Conservation (phyloP, 2,888 invertebrate species). For the Dermolepida albohirtum region DNA sequence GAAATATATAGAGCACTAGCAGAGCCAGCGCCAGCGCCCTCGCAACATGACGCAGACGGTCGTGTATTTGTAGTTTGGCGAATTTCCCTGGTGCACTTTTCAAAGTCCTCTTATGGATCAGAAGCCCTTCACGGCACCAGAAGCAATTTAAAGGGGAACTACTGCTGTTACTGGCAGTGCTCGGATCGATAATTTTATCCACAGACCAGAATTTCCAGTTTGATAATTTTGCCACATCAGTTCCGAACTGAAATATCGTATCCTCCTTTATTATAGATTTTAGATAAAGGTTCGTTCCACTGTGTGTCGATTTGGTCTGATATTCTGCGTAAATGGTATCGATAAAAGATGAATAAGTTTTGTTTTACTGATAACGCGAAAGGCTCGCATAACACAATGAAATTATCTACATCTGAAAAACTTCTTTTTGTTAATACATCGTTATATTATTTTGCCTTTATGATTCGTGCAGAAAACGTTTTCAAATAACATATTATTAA, state of each 20-base stretch:
- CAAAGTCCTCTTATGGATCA: constrained; percentile 18
- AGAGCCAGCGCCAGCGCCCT: background rate
- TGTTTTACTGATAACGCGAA: background rate
- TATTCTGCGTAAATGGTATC: too few relatives aligned
- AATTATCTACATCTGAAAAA: too few relatives aligned
- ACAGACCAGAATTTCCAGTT: constrained; percentile 15
- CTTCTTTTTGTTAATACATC: too few relatives aligned
- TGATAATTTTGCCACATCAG: constrained; percentile 2
- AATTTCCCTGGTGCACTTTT: constrained; percentile 28
- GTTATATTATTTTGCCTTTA: too few relatives aligned
- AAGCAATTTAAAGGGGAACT: constrained; percentile 31
- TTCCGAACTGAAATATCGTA: background rate
- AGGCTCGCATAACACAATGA: background rate
- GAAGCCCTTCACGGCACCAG: constrained; percentile 21
- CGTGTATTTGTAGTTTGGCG: constrained; percentile 1
- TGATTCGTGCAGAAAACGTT: too few relatives aligned
- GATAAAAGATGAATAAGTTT: background rate
- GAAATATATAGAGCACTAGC: too few relatives aligned
- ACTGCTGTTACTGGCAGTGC: constrained; percentile 6
- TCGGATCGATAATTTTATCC: constrained; percentile 17
- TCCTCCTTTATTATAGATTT: too few relatives aligned
- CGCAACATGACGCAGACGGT: background rate
- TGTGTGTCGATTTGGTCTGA: too few relatives aligned
- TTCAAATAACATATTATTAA: too few relatives aligned
- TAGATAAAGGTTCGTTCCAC: too few relatives aligned